A percentile compares a stretch with the other conserved stretches of the same genome.
Conservation (phyloP, 2,113 vertebrate genomes). For the Propithecus coquereli region DNA sequence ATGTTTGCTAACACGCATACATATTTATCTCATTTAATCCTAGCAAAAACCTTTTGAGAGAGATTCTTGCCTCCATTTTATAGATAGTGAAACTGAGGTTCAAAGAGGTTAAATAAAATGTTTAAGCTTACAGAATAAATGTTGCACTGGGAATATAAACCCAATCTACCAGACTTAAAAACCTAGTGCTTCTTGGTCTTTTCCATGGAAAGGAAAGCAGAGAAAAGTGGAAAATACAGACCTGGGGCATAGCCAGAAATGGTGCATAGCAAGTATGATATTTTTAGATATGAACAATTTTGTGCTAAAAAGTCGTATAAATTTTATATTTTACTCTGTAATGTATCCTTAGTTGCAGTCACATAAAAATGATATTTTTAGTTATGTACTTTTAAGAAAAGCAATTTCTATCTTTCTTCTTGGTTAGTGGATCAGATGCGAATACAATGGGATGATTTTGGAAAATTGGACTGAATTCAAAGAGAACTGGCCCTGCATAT, state of each 20-base stretch:
- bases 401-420: not conserved
- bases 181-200: not conserved
- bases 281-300: not conserved
- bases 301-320: not conserved
- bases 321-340: not conserved
- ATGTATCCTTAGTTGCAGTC: not conserved
- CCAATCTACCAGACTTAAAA: not conserved
- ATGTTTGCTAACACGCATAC: fast-evolving
- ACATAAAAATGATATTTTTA: not conserved
- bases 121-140: not conserved
- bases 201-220: not conserved
- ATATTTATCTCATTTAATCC: not conserved
- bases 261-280: not conserved
- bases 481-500: not conserved
- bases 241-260: not conserved
- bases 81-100: not conserved
- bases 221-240: not conserved
- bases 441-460: not conserved
- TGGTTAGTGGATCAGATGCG: not conserved
- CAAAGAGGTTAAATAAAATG: constrained; percentile 1
- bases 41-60: not conserved
- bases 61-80: not conserved
- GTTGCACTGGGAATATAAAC: not conserved
- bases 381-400: not conserved
- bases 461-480: not conserved